Evolutionary conservation across 2,113 vertebrate species (phyloP).

Genomic region (Melanotaenia duboulayi): DNA sequence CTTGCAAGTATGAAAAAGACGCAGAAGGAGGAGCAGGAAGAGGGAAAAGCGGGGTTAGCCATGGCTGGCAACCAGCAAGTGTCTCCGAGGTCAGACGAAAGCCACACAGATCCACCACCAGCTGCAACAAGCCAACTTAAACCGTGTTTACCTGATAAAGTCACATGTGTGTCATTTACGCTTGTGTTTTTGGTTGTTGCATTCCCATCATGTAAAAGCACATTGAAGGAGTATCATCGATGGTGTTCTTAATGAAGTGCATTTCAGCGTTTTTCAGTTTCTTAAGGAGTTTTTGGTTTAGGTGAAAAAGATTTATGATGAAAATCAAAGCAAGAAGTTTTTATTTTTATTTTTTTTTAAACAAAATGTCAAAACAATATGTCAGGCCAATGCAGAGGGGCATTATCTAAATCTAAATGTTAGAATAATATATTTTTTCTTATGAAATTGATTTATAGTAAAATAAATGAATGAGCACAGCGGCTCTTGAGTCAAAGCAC

Average conservation of each 20-base stretch:
- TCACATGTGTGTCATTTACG: slow-evolving; percentile 13
- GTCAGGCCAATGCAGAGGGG: background rate
- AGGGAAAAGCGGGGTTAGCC: background rate
- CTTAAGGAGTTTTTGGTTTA: background rate
- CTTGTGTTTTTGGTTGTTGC: slow-evolving; percentile 31
- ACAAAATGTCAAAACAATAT: background rate
- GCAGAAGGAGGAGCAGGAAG: background rate
- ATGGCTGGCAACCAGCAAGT: slow-evolving; percentile 29
- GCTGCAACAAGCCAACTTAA: slow-evolving; percentile 33
- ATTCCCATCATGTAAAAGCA: slow-evolving; percentile 38
- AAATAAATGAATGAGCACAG: background rate
- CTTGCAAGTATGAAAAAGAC: background rate
- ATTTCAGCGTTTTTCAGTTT: slow-evolving; percentile 5
- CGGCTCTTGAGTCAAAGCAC: slow-evolving; percentile 41
- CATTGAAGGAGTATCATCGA: background rate
- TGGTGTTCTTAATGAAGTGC: background rate
- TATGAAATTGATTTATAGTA: background rate
- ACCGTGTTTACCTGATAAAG: slow-evolving; percentile 17
- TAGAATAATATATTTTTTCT: slow-evolving; percentile 1
- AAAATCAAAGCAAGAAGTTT: background rate
- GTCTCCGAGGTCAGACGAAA: slow-evolving; percentile 21
- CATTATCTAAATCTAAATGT: slow-evolving; percentile 9
- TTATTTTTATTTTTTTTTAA: slow-evolving; percentile 4
- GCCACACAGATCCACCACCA: slow-evolving; percentile 48
- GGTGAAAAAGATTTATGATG: background rate